Evolutionary conservation across 35 echinoderm and acorn worm genomes (phyloP).

Genomic region (Ophioderma brevispina): DNA sequence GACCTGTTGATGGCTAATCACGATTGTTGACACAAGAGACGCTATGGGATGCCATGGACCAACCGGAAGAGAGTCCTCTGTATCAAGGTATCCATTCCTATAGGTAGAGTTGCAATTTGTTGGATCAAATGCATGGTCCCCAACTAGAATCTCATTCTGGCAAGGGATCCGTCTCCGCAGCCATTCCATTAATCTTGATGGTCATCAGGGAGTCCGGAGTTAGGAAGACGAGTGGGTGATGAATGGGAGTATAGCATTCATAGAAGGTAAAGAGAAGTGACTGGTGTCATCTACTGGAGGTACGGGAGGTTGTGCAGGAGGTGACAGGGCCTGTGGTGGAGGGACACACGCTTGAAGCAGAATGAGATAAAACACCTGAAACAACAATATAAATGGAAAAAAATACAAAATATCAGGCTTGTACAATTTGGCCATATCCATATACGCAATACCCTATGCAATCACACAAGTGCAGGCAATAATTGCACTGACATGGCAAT

Average conservation of each 20-base stretch:
- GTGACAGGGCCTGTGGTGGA: no score
- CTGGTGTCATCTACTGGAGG: no score
- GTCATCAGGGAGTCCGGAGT: constrained; percentile 58
- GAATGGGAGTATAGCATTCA: constrained; percentile 70
- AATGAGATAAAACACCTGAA: no score
- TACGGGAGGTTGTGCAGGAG: no score
- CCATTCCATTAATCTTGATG: constrained; percentile 71
- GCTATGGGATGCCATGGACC: constrained; percentile 55
- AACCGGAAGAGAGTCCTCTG: constrained; percentile 45
- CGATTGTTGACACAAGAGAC: constrained; percentile 64
- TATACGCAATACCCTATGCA: no score
- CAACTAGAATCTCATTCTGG: constrained; percentile 73
- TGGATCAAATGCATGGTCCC: constrained; percentile 49
- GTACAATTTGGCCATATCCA: no score
- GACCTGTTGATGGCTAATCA: constrained; percentile 39
- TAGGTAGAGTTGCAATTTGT: constrained; percentile 3
- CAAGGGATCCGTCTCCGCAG: constrained; percentile 60
- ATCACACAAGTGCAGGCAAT: no score
- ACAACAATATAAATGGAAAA: no score
- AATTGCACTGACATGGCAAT: no score
- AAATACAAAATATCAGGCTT: no score
- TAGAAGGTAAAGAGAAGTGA: constrained; percentile 69
- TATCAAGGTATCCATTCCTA: constrained; percentile 62
- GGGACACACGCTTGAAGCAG: no score
- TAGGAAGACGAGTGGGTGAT: constrained; percentile 53